Conservation (phyloP, 1,140 invertebrate genomes). For the Ceratina australensis region DNA sequence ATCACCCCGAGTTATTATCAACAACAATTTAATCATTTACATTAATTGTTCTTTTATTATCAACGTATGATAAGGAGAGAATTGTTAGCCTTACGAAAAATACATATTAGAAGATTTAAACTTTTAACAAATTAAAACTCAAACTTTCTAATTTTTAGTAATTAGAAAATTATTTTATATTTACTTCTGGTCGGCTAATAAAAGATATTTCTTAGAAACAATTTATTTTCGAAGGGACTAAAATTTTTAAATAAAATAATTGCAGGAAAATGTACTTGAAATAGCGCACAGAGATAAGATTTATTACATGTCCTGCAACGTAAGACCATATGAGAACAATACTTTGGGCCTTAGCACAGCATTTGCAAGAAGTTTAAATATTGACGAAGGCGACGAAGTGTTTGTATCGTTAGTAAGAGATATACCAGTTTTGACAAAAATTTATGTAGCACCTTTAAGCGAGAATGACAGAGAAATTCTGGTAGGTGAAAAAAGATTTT, state of each 20-base stretch:
- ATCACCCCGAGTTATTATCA: too few species aligned
- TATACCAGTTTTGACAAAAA: constrained; percentile 61
- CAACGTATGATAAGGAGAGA: too few species aligned
- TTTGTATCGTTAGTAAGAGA: constrained; percentile 61
- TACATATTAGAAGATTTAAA: background rate
- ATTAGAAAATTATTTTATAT: too few species aligned
- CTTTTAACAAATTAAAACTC: background rate
- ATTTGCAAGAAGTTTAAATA: constrained; percentile 73
- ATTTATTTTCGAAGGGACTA: background rate
- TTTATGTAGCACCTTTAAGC: constrained; percentile 73
- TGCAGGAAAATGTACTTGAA: constrained; percentile 68
- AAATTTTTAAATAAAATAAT: constrained; percentile 2
- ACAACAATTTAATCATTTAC: too few species aligned
- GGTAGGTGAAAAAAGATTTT: constrained; percentile 59
- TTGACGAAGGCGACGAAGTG: constrained; percentile 72
- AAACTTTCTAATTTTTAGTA: background rate
- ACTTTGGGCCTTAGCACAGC: constrained; percentile 70
- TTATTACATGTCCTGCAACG: constrained; percentile 70
- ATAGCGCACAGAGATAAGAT: constrained; percentile 58
- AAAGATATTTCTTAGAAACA: too few species aligned
- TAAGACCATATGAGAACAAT: constrained; percentile 41
- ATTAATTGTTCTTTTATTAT: too few species aligned
- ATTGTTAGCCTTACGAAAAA: too few species aligned
- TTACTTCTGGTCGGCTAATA: too few species aligned
- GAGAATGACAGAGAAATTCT: constrained; percentile 81